Evolutionary conservation across 2,113 vertebrate species (phyloP).

Genomic region (Paramisgurnus dabryanus): DNA sequence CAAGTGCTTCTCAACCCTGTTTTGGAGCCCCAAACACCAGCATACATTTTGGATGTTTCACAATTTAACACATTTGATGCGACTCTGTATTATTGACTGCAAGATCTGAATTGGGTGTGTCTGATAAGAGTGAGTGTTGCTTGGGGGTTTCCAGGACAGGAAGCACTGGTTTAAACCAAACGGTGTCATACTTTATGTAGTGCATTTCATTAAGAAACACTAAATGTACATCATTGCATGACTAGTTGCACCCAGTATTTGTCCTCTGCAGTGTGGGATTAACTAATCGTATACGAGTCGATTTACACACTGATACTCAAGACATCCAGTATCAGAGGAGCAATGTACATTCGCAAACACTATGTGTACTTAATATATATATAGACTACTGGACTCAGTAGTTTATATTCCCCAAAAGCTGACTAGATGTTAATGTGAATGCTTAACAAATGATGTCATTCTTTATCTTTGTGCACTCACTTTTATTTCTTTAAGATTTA

Average conservation of each 20-base stretch:
- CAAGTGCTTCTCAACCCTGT: too few relatives aligned
- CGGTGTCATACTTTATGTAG: slow-evolving; percentile 1
- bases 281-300: background rate
- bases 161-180: background rate
- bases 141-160: too few relatives aligned
- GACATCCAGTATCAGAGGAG: background rate
- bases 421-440: slow-evolving; percentile 34
- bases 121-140: too few relatives aligned
- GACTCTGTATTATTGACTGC: too few relatives aligned
- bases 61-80: too few relatives aligned
- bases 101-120: too few relatives aligned
- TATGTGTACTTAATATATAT: slow-evolving; percentile 1
- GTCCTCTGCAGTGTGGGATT: slow-evolving; percentile 1
- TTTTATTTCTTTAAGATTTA: slow-evolving; percentile 22
- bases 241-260: background rate
- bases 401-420: slow-evolving; percentile 19
- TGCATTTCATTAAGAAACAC: slow-evolving; percentile 27
- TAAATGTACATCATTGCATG: background rate
- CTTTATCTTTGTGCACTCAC: background rate
- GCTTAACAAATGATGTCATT: slow-evolving; percentile 27
- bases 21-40: too few relatives aligned
- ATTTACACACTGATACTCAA: slow-evolving; percentile 13
- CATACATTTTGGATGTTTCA: too few relatives aligned
- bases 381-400: slow-evolving; percentile 11
- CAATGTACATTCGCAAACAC: slow-evolving; percentile 25